Conservation (phyloP, 2,888 invertebrate species). For the Eristalis tenax region DNA sequence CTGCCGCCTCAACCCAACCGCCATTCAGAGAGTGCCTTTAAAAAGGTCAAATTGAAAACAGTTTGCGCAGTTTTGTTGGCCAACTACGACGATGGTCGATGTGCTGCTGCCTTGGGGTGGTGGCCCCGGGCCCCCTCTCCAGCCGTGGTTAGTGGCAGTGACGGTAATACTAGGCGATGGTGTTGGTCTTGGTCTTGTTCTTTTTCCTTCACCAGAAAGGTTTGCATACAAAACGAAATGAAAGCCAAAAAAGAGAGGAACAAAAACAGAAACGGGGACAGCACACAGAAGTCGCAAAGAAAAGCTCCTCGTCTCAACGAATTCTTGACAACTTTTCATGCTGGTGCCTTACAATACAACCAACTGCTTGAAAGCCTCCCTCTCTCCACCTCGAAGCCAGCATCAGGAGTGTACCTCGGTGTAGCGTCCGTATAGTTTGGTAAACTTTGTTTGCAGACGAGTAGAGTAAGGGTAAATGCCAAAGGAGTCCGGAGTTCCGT, state of each 20-base stretch:
- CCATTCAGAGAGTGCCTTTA: constrained; percentile 1
- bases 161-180: constrained; percentile 17
- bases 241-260: not conserved
- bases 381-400: not conserved
- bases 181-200: constrained; percentile 30
- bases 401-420: not conserved
- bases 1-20: not conserved
- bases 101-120: not conserved
- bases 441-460: constrained; percentile 42
- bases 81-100: not conserved
- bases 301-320: constrained; percentile 37
- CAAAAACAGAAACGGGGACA: not conserved
- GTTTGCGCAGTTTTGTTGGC: constrained; percentile 33
- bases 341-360: constrained; percentile 54
- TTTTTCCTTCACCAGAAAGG: constrained; percentile 16
- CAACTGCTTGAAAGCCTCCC: not conserved
- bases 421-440: constrained; percentile 29
- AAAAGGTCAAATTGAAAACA: constrained; percentile 45
- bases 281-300: constrained; percentile 17
- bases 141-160: constrained; percentile 28
- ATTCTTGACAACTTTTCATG: constrained; percentile 64
- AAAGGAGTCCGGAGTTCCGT: constrained; percentile 15
- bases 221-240: constrained; percentile 19
- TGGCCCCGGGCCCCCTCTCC: not conserved
- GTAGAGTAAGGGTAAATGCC: constrained; percentile 26